A percentile compares a stretch with the other conserved stretches of the same genome.
Evolutionary conservation across 2,888 invertebrate genomes (phyloP).

Genomic region (Clitarchus hookeri): DNA sequence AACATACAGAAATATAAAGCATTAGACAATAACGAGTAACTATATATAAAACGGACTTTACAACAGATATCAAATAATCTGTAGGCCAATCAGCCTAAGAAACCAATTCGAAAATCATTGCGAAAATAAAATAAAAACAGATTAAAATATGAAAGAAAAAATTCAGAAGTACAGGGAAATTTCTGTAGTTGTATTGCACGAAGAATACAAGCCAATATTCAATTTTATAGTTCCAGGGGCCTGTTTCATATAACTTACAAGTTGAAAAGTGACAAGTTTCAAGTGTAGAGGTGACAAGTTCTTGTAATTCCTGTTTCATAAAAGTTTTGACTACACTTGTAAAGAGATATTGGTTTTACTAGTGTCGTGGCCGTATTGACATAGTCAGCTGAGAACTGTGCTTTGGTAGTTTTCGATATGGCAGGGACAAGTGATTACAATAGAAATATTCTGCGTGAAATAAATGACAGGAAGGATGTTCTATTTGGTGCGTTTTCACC

Average conservation of each 20-base stretch:
- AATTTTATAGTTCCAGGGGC: too few relatives aligned
- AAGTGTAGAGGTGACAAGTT: conserved; percentile 3
- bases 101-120: too few relatives aligned
- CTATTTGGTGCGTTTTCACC: not conserved
- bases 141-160: too few relatives aligned
- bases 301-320: not conserved
- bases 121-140: too few relatives aligned
- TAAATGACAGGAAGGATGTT: not conserved
- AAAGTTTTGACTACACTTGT: not conserved
- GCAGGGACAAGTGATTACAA: not conserved
- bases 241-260: not conserved
- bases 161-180: too few relatives aligned
- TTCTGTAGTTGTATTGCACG: too few relatives aligned
- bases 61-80: too few relatives aligned
- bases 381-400: not conserved
- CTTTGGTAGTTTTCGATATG: not conserved
- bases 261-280: not conserved
- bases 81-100: too few relatives aligned
- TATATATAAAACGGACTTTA: too few relatives aligned
- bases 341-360: not conserved
- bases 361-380: not conserved
- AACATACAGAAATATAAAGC: too few relatives aligned
- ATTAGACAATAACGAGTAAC: too few relatives aligned
- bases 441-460: not conserved
- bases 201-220: too few relatives aligned